Percentiles rank a stretch among this genome's conserved stretches.
phyloP scores from a whole-genome alignment of 2,888 invertebrate genomes.

The Drosophila tripunctata region DNA sequence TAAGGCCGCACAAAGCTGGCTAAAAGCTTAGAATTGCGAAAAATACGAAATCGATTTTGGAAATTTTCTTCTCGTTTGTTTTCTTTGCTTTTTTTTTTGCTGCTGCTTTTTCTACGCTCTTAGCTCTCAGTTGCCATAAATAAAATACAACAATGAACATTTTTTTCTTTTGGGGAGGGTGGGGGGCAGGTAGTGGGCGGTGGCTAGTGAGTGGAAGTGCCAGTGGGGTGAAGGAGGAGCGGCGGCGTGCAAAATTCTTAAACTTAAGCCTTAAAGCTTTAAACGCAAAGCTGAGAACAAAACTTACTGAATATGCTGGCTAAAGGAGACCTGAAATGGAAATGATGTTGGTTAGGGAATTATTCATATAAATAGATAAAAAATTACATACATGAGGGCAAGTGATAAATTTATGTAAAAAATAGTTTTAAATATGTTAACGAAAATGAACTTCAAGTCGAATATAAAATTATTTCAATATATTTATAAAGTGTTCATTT shows the following conservation, averaged over 20 bases:
- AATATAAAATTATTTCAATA: too few relatives aligned
- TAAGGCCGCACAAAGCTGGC: conserved; percentile 68
- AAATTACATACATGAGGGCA: too few relatives aligned
- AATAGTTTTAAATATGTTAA: too few relatives aligned
- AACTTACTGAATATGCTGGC: neutral
- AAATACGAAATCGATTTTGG: conserved; percentile 76
- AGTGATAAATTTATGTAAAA: too few relatives aligned
- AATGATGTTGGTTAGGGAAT: too few relatives aligned
- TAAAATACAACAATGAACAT: conserved; percentile 54
- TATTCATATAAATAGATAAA: too few relatives aligned
- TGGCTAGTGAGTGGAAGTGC: neutral
- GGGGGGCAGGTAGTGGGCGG: neutral
- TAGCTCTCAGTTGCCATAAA: conserved; percentile 53
- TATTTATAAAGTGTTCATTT: too few relatives aligned
- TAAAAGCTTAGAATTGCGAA: conserved; percentile 77
- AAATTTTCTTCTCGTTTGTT: conserved; percentile 17
- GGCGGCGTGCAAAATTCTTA: conserved; percentile 7
- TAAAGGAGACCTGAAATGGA: neutral
- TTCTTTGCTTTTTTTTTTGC: conserved; percentile 22
- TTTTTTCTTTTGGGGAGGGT: neutral
- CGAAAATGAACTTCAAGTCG: neutral
- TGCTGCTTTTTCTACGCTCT: conserved; percentile 15
- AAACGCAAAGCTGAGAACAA: conserved; percentile 25
- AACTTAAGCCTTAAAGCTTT: conserved; percentile 40
- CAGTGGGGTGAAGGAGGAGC: too few relatives aligned